Base-by-base conservation (phyloP, 1,140 invertebrate species). In the Ridgeia piscesae region DNA sequence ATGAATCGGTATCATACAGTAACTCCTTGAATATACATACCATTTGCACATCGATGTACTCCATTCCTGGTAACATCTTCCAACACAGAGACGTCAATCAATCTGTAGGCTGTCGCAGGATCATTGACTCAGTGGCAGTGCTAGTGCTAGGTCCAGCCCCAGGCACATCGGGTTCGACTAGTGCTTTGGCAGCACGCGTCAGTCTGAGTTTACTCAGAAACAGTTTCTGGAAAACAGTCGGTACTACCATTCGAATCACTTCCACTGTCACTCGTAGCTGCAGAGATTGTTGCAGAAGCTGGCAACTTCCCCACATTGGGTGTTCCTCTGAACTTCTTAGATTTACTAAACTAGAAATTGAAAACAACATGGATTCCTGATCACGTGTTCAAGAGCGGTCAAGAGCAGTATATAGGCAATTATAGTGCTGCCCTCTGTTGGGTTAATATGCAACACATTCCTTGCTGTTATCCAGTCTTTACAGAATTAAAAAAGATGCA, bases 321-420 rank as follows among this genome's bases (percentile, higher is more conserved):
- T 77, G 58, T 77, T 77, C 58, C 58, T 77, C 58, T 77, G 58
- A 77, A 77, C 58, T 77, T 77, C 48, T 50, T 50, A 50, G 48
- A 50, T 50, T 50, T 50, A 50, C 48, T 50, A 50, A 50, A 8
- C 17, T 50, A 17, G 48, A 50, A 50, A 50, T 50, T 50, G 48
- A 50, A 50, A 50, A 50, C 48, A 50, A 50, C 48, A 50, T 50
- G 48, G 48, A 50, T 50, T 50, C 48, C 48, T 8, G 48, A 50
- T 50, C 48, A 50, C 48, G 48, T 50, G 48, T 50, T 50, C 48
- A 50, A 50, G 48, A 50, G 48, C 48, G 48, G 48, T 50, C 48
- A 50, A 50, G 48, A 50, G 48, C 48, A 50, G 48, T 50, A 50
- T 50, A 50, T 50, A 50, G 48, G 48, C 48, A 50, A 50, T 50